Conservation (phyloP, 2,888 invertebrate species). For the Phlogophora meticulosa region DNA sequence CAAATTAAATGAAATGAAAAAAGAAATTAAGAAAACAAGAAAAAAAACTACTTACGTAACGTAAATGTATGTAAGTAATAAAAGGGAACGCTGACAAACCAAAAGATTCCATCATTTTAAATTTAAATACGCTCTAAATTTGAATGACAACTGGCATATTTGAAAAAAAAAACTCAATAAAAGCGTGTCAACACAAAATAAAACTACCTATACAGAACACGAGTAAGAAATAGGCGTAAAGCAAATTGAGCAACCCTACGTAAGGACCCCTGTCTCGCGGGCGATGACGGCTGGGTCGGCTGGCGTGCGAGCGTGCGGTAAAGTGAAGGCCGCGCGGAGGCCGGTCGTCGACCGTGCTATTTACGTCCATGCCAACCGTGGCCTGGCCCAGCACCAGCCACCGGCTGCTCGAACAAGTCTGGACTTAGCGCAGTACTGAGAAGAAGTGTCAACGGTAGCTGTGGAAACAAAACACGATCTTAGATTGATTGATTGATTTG, state of each 20-base stretch:
- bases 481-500: background rate
- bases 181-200: background rate
- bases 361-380: slow-evolving; percentile 69
- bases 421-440: slow-evolving; percentile 21
- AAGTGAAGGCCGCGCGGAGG: slow-evolving; percentile 88
- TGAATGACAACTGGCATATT: background rate
- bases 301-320: slow-evolving; percentile 63
- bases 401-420: slow-evolving; percentile 30
- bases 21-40: no score
- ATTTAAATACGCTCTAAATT: no score
- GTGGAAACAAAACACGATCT: background rate
- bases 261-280: slow-evolving; percentile 57
- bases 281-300: slow-evolving; percentile 56
- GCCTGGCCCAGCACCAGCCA: slow-evolving; percentile 16
- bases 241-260: slow-evolving; percentile 64
- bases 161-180: background rate
- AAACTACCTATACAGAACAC: background rate
- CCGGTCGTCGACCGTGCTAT: slow-evolving; percentile 89
- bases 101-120: no score
- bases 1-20: no score
- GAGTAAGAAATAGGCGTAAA: no score
- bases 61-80: no score
- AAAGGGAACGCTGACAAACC: no score
- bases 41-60: no score
- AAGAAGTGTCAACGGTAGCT: slow-evolving; percentile 1